Evolutionary conservation across 2,113 vertebrate species (phyloP).

Genomic region (Cynocephalus volans): DNA sequence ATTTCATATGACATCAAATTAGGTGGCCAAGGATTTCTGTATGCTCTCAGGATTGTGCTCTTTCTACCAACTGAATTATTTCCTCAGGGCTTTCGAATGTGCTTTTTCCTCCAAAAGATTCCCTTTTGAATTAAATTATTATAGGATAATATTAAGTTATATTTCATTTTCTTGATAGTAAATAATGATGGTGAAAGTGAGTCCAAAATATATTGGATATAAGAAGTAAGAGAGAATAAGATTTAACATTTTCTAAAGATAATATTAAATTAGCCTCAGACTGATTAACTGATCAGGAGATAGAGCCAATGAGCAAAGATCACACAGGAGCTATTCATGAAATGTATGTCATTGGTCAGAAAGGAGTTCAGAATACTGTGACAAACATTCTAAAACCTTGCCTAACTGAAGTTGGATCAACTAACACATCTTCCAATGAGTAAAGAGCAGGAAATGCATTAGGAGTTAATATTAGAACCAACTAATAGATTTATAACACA

Average conservation of each 20-base stretch:
- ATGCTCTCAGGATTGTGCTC: not conserved
- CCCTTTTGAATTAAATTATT: constrained; percentile 56
- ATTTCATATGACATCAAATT: constrained; percentile 50
- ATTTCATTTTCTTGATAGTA: constrained; percentile 48
- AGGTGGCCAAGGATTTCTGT: constrained; percentile 32
- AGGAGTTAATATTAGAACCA: constrained; percentile 55
- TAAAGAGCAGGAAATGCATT: not conserved
- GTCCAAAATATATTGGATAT: not conserved
- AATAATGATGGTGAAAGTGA: constrained; percentile 10
- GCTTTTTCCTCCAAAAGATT: constrained; percentile 29
- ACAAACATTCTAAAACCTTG: constrained; percentile 24
- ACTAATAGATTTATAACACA: constrained; percentile 57
- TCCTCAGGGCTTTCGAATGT: constrained; percentile 10
- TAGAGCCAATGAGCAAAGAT: constrained; percentile 36
- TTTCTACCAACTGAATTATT: constrained; percentile 51
- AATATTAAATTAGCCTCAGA: constrained; percentile 22
- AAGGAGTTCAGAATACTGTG: not conserved
- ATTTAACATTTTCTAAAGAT: constrained; percentile 67
- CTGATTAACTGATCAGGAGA: not conserved
- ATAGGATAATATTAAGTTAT: constrained; percentile 47
- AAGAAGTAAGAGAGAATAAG: not conserved
- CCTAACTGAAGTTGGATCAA: not conserved
- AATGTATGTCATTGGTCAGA: constrained; percentile 12
- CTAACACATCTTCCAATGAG: constrained; percentile 1
- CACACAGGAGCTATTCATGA: constrained; percentile 19